phyloP scores from a whole-genome alignment of 2,888 invertebrate species.

The Orthonychiurus folsomi region DNA sequence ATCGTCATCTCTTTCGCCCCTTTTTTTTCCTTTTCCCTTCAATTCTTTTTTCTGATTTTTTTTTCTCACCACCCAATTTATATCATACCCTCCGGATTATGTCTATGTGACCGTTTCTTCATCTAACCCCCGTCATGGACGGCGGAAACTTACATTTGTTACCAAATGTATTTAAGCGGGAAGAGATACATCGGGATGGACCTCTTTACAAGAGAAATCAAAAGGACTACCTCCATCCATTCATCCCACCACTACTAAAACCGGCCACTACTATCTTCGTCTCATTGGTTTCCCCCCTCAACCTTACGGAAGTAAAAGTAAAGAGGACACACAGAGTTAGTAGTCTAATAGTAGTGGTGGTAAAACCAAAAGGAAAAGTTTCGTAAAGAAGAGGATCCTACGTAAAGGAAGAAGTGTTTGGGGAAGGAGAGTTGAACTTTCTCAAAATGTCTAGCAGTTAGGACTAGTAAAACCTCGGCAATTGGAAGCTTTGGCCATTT shows the following conservation, averaged over 20 bases:
- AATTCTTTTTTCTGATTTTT: conserved; percentile 27
- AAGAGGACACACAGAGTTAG: not conserved
- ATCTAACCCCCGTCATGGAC: not conserved
- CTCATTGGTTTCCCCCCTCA: not conserved
- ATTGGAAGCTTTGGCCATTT: conserved; percentile 40
- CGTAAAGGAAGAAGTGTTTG: not conserved
- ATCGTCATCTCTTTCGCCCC: conserved; percentile 18
- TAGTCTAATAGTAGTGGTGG: not conserved
- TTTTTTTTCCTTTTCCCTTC: conserved; percentile 16
- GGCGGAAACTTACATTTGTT: not conserved
- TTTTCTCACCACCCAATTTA: conserved; percentile 38
- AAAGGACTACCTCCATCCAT: conserved; percentile 1
- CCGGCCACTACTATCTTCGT: too few relatives aligned
- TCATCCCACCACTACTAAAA: not conserved
- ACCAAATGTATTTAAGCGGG: not conserved
- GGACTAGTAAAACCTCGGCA: conserved; percentile 31
- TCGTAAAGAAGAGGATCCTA: conserved; percentile 8
- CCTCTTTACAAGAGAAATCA: not conserved
- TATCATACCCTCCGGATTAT: conserved; percentile 2
- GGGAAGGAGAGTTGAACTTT: conserved; percentile 11
- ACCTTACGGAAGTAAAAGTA: conserved; percentile 2
- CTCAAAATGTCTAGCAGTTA: conserved; percentile 16
- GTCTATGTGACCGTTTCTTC: conserved; percentile 16
- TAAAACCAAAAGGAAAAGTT: not conserved
- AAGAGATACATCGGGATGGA: not conserved